phyloP scores from a whole-genome alignment of 2,797 vertebrate species.

The Chromobotia macracanthus region DNA sequence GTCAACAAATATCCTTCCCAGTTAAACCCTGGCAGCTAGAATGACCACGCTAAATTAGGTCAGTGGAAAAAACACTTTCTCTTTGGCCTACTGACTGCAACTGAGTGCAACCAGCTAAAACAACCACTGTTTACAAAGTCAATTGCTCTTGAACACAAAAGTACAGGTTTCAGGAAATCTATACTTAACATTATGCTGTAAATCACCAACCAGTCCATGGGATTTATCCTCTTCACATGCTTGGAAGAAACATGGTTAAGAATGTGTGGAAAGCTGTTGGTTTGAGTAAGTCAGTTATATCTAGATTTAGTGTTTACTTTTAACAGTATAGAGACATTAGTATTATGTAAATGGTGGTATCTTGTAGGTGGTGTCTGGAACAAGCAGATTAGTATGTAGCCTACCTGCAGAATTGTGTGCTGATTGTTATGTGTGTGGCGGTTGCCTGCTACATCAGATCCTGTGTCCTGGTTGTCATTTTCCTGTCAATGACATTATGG shows the following conservation, averaged over 20 bases:
- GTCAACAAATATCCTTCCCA: slow-evolving; percentile 53
- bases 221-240: neutral
- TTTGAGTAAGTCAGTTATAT: neutral
- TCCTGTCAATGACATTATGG: slow-evolving; percentile 53
- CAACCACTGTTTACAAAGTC: slow-evolving; percentile 11
- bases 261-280: neutral
- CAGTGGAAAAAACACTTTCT: slow-evolving; percentile 60
- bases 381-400: neutral
- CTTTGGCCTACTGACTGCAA: slow-evolving; percentile 17
- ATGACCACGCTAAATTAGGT: slow-evolving; percentile 52
- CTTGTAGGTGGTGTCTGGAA: too few relatives aligned
- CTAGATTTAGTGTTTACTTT: neutral
- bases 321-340: neutral
- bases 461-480: slow-evolving; percentile 67
- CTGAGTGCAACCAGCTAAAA: slow-evolving; percentile 15
- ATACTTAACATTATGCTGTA: neutral
- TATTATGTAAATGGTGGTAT: neutral
- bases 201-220: neutral
- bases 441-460: slow-evolving; percentile 45
- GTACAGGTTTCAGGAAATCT: neutral
- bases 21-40: slow-evolving; percentile 57
- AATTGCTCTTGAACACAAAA: neutral
- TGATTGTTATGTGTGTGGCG: slow-evolving; percentile 64
- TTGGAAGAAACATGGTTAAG: neutral
- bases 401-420: slow-evolving; percentile 65